Evolutionary conservation across 2,797 vertebrate genomes (phyloP).

Genomic region (Gastrophryne carolinensis): DNA sequence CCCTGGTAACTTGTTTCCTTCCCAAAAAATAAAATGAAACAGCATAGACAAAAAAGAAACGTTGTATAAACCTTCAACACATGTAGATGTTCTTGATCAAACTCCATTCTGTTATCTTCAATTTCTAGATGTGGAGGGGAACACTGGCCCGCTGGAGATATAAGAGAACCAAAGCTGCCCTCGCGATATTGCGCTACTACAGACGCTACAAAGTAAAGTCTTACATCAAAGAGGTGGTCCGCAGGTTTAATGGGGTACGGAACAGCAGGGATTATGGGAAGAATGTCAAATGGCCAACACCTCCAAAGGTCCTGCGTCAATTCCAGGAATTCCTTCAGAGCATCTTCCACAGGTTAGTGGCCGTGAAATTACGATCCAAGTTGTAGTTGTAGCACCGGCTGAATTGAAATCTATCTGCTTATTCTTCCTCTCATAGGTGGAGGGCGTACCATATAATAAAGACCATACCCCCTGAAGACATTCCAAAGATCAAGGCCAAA

Average conservation of each 20-base stretch:
- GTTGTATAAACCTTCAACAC: too few relatives aligned
- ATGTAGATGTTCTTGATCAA: background rate
- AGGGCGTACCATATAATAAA: slow-evolving; percentile 89
- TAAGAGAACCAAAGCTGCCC: slow-evolving; percentile 81
- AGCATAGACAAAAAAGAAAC: too few relatives aligned
- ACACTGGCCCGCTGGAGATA: slow-evolving; percentile 87
- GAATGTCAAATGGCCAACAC: slow-evolving; percentile 85
- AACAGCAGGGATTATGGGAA: slow-evolving; percentile 83
- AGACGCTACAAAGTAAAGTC: slow-evolving; percentile 89
- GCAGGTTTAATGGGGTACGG: slow-evolving; percentile 78
- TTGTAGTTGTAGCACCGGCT: background rate
- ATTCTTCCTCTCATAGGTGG: slow-evolving; percentile 88
- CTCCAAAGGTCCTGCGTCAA: slow-evolving; percentile 84
- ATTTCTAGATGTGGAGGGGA: slow-evolving; percentile 87
- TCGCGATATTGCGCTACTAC: slow-evolving; percentile 81
- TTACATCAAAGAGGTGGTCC: slow-evolving; percentile 82
- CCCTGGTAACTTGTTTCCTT: too few relatives aligned
- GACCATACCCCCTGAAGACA: slow-evolving; percentile 80
- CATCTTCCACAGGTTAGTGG: slow-evolving; percentile 92
- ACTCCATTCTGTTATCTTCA: background rate
- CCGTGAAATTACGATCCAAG: too few relatives aligned
- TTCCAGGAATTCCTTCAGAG: slow-evolving; percentile 83
- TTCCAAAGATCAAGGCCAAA: slow-evolving; percentile 88
- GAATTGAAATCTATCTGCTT: background rate
- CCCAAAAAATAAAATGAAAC: too few relatives aligned